phyloP scores from a whole-genome alignment of 2,797 vertebrate species.

The Thunnus albacares region DNA sequence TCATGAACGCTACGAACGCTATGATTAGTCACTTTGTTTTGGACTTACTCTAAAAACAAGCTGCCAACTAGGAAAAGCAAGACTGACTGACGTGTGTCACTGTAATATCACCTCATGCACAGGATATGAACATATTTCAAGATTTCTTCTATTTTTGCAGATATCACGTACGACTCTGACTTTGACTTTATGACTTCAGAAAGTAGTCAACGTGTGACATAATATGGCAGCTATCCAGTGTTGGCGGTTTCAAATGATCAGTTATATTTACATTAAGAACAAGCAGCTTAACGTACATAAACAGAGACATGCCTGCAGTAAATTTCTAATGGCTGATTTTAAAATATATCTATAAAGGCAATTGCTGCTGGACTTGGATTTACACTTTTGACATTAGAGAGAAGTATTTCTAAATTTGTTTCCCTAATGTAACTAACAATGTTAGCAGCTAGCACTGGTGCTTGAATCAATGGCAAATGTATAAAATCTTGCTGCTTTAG shows the following conservation, averaged over 20 bases:
- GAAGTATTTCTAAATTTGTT: not conserved
- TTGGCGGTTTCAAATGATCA: not conserved
- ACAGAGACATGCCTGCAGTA: not conserved
- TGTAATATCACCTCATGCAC: not conserved
- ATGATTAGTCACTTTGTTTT: slow-evolving; percentile 2
- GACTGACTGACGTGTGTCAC: not conserved
- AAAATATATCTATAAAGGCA: not conserved
- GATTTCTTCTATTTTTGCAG: not conserved
- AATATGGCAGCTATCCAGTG: slow-evolving; percentile 12
- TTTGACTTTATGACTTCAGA: not conserved
- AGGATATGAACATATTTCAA: not conserved
- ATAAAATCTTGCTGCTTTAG: not conserved
- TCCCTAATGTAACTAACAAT: not conserved
- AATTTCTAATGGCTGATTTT: not conserved
- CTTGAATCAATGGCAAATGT: not conserved
- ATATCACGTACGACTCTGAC: not conserved
- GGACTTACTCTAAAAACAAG: slow-evolving; percentile 16
- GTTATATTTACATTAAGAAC: slow-evolving; percentile 23
- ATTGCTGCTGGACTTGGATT: slow-evolving; percentile 5
- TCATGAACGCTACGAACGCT: not conserved
- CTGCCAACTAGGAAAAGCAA: slow-evolving; percentile 3
- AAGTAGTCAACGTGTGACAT: not conserved
- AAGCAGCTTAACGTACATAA: slow-evolving; percentile 4
- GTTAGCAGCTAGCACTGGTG: not conserved
- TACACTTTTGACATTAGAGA: not conserved